Evolutionary conservation across 92 coral and sea anemone species (phyloP).

Genomic region (Actinernus sp.): DNA sequence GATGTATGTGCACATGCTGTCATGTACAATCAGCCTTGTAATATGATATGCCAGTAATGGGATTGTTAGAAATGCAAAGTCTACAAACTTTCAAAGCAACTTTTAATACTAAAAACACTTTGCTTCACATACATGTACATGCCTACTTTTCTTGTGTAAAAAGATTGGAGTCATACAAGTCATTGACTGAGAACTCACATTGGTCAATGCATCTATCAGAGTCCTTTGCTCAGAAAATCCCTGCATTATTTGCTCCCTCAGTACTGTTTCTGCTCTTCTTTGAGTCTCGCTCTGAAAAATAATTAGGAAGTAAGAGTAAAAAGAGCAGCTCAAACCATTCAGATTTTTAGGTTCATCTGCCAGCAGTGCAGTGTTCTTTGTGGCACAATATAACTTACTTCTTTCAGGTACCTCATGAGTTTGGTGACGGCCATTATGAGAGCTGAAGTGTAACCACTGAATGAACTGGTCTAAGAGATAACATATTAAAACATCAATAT

Average conservation of each 20-base stretch:
- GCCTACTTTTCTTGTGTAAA: not conserved
- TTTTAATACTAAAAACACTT: too few species aligned
- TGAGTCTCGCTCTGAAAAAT: constrained; percentile 80
- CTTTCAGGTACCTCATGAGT: constrained; percentile 88
- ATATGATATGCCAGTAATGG: too few species aligned
- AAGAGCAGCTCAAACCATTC: not conserved
- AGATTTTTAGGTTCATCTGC: too few species aligned
- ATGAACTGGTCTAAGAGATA: constrained; percentile 46
- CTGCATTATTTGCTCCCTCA: constrained; percentile 81
- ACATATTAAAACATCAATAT: not conserved
- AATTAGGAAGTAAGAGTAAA: not conserved
- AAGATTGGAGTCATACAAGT: not conserved
- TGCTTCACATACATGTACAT: too few species aligned
- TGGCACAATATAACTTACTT: too few species aligned
- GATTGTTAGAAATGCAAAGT: too few species aligned
- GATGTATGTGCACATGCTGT: too few species aligned
- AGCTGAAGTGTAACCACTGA: constrained; percentile 95
- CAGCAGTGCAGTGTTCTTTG: too few species aligned
- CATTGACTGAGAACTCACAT: constrained; percentile 58
- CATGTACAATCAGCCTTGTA: too few species aligned
- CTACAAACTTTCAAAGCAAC: too few species aligned
- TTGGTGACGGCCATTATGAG: constrained; percentile 89
- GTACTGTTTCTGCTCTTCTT: constrained; percentile 74
- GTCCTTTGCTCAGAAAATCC: constrained; percentile 93
- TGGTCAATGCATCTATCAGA: constrained; percentile 90